Base-by-base conservation (phyloP, 2,797 vertebrate species). In the Anolis apletophallus region DNA sequence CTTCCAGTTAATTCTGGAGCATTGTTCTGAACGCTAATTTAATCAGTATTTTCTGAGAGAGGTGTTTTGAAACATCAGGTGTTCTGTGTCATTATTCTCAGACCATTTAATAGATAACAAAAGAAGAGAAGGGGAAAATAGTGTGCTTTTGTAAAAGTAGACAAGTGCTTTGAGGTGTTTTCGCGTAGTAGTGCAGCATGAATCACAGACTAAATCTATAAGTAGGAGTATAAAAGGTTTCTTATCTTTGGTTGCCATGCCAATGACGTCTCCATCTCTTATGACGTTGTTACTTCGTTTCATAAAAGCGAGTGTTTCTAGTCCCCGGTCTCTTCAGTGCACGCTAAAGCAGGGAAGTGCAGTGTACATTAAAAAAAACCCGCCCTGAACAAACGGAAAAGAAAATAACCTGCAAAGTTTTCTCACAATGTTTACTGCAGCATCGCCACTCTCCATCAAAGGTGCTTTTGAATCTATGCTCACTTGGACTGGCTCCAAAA, bases 241-340 rank as follows among this genome's bases (percentile, higher is more conserved):
- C 92, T 95, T 95, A 94, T 95, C 92, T 96, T 87, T 90, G 88
- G 92, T 95, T 96, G 85, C 95, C 90, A 94, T 96, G 95, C 88
- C 94, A 93, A 85, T 95, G 93, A 94, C 69, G 64, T 93, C 88
- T 93, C 92, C 76, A 88, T 77, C 84, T 73, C 71, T 54, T 77
- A 16, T 93, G 91, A 93, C 64, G 73, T 94, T 85, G 89, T 23
- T 85, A 50, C 85, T 93, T 90, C 93, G 80, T 81, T 93, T 95
- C 95, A 95, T 94, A 95, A 94, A 93, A 91, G 91, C 89, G 21
- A 91, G 55, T 89, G 50, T 81, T 61, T 75, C 34, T 46, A 55
- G 85, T n/a, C 85, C 90, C 85, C 76, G 91, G 83, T 80, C 92
- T 91, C 77, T 89, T 84, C 87, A 88, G 54, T 81, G 90, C 90